Evolutionary conservation across 2,797 vertebrate species (phyloP).

Genomic region (Acanthurus tractus): DNA sequence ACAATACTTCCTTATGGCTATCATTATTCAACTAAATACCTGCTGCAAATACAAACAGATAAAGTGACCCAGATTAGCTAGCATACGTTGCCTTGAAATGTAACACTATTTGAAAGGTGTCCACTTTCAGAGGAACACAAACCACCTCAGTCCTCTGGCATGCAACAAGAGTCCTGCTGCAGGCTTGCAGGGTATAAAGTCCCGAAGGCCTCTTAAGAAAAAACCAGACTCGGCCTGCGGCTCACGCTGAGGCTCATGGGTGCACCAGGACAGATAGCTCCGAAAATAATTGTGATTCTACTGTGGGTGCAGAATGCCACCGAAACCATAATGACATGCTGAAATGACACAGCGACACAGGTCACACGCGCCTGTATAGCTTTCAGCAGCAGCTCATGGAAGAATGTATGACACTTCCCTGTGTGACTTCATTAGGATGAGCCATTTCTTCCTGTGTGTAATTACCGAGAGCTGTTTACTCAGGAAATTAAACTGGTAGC

Average conservation of each 20-base stretch:
- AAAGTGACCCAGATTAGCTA: constrained; percentile 81
- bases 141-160: constrained; percentile 75
- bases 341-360: constrained; percentile 47
- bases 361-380: constrained; percentile 38
- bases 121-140: constrained; percentile 84
- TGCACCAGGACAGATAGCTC: constrained; percentile 34
- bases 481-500: constrained; percentile 67
- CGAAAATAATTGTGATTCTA: constrained; percentile 53
- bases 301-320: constrained; percentile 22
- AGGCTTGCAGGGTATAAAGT: constrained; percentile 64
- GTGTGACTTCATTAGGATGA: constrained; percentile 69
- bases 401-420: constrained; percentile 63
- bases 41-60: constrained; percentile 77
- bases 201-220: constrained; percentile 59
- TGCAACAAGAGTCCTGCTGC: constrained; percentile 78
- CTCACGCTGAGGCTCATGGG: constrained; percentile 26
- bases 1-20: constrained; percentile 33
- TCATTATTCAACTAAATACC: constrained; percentile 69
- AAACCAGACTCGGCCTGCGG: constrained; percentile 52
- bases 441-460: constrained; percentile 66
- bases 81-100: constrained; percentile 79
- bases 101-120: constrained; percentile 84
- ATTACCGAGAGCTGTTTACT: constrained; percentile 70
- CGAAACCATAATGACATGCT: constrained; percentile 43
- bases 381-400: constrained; percentile 44